Base-by-base conservation (phyloP, 2,113 vertebrate species). In the Paraplagusia blochii region DNA sequence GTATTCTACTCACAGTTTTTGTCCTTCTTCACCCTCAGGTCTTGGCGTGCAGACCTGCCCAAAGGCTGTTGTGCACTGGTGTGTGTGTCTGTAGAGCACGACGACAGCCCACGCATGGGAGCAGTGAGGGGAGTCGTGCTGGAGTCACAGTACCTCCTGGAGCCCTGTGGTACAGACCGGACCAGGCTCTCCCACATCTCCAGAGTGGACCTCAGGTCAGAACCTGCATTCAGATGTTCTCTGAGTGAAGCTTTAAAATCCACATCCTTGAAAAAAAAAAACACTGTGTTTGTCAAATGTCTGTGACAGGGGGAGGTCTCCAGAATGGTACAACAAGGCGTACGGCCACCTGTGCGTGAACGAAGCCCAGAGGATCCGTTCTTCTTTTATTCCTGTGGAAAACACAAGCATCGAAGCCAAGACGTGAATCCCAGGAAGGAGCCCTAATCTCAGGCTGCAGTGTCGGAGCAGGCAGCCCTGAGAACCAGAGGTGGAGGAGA, bases 321-420 rank as follows among this genome's bases (percentile, higher is more conserved):
- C 93, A 68, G 97, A 99, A 76, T 99, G 97, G 97, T 99, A 98
- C 90, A 97, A 92, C 82, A 97, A 95, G 87, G 89, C 90, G 34
- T 99, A 95, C 60, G 97, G 96, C 71, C 91, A 96, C 66, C 82
- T 97, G 62, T 97, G 94, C 72, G 92, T 94, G 0, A 92, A 92
- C 3, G 93, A 98, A 86, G 94, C 90, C 54, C 92, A 91, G 75
- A 91, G 89, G 69, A 94, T 99, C 66, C 92, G 94, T 72, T 93
- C 93, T 67, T 98, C 97, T 66, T 98, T 99, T 73, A 94, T 93
- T 17, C 89, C 87, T 16, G 68, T 90, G 60, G 89, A 92, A 66
- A 89, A 92, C 0, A 92, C 91, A 35, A 94, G 92, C 76, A 90
- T 93, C 4, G 95, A 98, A 83, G 94, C 93, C 17, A 95, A 95